These are phyloP conservation scores for Dunckerocampus dactyliophorus DNA, from an alignment of 2,113 vertebrate genomes.

Conservation along the genomic window DNA sequence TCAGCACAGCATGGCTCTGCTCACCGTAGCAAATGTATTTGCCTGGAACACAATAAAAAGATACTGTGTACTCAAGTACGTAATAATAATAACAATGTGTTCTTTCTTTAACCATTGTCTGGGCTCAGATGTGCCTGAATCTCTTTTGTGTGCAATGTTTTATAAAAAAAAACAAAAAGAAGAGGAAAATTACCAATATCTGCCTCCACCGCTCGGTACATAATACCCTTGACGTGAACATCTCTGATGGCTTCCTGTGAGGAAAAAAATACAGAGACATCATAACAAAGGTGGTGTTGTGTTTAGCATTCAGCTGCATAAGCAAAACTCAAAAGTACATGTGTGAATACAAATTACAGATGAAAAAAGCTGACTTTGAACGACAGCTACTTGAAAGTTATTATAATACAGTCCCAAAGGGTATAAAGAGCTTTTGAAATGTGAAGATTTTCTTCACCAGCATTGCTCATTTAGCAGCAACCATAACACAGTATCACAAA, in stretches of 20 bases:
- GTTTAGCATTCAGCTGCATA: constrained; percentile 45
- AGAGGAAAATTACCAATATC: constrained; percentile 82
- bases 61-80: no score
- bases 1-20: constrained; percentile 89
- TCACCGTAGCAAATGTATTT: constrained; percentile 94
- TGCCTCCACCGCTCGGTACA: constrained; percentile 94
- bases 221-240: constrained; percentile 93
- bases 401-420: not conserved
- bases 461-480: not conserved
- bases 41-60: constrained; percentile 63
- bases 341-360: constrained; percentile 51
- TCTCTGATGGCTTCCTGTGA: constrained; percentile 90
- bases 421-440: not conserved
- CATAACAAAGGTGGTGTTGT: constrained; percentile 13
- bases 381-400: not conserved
- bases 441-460: not conserved
- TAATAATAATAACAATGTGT: not conserved
- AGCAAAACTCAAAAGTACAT: constrained; percentile 32
- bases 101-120: not conserved
- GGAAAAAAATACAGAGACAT: constrained; percentile 38
- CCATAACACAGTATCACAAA: no score
- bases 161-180: not conserved
- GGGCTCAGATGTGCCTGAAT: constrained; percentile 1
- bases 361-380: constrained; percentile 24
- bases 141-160: not conserved